phyloP scores from a whole-genome alignment of 2,888 invertebrate species.

The Spicauda simplicius region DNA sequence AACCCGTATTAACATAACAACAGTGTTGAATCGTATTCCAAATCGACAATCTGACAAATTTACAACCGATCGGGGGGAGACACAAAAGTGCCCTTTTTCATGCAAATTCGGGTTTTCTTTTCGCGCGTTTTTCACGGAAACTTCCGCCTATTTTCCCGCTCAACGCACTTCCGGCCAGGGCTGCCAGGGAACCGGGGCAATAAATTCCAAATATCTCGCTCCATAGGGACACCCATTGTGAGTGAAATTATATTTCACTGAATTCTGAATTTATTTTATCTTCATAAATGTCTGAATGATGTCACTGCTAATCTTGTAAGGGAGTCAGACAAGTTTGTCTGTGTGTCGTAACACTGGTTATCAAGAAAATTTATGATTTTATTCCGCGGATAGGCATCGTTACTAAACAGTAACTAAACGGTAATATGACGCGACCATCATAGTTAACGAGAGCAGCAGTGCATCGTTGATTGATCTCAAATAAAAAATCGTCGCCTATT shows the following conservation, averaged over 20 bases:
- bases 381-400: too few relatives aligned
- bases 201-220: slow-evolving; percentile 25
- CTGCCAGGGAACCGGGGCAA: slow-evolving; percentile 24
- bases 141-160: slow-evolving; percentile 84
- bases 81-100: slow-evolving; percentile 80
- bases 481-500: too few relatives aligned
- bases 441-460: too few relatives aligned
- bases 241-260: slow-evolving; percentile 17
- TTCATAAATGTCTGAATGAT: neutral
- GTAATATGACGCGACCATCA: too few relatives aligned
- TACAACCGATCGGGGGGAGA: slow-evolving; percentile 76
- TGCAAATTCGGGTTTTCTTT: slow-evolving; percentile 78
- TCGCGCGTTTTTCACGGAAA: slow-evolving; percentile 67
- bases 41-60: slow-evolving; percentile 83
- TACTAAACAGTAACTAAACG: too few relatives aligned
- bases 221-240: slow-evolving; percentile 1
- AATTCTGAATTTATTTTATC: slow-evolving; percentile 1
- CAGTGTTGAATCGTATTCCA: slow-evolving; percentile 69
- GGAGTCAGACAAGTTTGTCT: too few relatives aligned
- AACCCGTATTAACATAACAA: slow-evolving; percentile 77
- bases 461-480: too few relatives aligned
- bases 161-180: slow-evolving; percentile 74
- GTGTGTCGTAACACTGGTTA: too few relatives aligned
- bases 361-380: too few relatives aligned
- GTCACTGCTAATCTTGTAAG: neutral